A percentile compares a stretch with the other conserved stretches of the same genome.
phyloP scores from a whole-genome alignment of 2,113 vertebrate species.

The Phainopepla nitens region DNA sequence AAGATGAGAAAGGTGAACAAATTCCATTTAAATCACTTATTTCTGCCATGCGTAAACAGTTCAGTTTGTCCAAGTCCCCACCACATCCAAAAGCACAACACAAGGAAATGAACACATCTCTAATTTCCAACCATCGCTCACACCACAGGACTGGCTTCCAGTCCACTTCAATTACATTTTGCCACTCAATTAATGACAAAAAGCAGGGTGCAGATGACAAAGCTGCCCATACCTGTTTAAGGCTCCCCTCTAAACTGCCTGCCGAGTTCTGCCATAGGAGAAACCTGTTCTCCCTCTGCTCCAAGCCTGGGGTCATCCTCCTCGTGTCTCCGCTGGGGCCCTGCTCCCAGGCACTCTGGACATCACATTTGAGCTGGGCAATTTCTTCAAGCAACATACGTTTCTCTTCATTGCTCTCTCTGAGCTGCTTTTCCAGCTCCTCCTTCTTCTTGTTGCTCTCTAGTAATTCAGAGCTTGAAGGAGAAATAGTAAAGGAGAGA shows the following conservation, averaged over 20 bases:
- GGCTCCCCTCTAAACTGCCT: slow-evolving; percentile 46
- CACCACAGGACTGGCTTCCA: neutral
- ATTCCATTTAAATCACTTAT: neutral
- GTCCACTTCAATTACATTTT: neutral
- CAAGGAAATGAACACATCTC: neutral
- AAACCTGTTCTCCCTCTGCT: neutral
- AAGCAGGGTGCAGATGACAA: neutral
- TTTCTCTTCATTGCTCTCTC: slow-evolving; percentile 69
- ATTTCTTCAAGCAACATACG: slow-evolving; percentile 66
- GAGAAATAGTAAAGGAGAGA: slow-evolving; percentile 19
- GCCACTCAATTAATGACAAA: neutral
- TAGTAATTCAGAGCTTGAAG: slow-evolving; percentile 57
- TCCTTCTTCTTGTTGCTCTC: slow-evolving; percentile 71
- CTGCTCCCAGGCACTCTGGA: slow-evolving; percentile 48
- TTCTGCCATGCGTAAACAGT: neutral
- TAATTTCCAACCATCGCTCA: neutral
- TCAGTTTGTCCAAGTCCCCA: neutral
- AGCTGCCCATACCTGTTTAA: slow-evolving; percentile 73
- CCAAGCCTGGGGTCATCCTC: slow-evolving; percentile 17
- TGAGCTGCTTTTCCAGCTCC: slow-evolving; percentile 75
- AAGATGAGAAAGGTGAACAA: neutral
- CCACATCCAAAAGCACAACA: neutral
- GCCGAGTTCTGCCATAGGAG: slow-evolving; percentile 15
- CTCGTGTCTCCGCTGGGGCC: slow-evolving; percentile 16
- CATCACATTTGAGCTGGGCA: slow-evolving; percentile 66